Evolutionary conservation across 2,888 invertebrate genomes (phyloP).

Genomic region (Syrphus vitripennis): DNA sequence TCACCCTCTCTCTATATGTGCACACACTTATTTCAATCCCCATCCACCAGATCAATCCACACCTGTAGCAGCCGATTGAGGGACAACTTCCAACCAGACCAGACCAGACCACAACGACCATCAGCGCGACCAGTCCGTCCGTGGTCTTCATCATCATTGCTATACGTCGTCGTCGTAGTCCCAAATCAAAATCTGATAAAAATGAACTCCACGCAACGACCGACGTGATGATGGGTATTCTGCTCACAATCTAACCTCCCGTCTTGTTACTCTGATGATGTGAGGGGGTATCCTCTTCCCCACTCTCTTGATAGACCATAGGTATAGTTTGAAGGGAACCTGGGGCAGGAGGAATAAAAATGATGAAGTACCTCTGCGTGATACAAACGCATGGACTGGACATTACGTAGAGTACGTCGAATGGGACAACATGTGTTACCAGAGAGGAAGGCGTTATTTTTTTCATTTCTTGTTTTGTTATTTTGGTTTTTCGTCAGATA

Average conservation of each 20-base stretch:
- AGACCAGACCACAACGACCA: background rate
- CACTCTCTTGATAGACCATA: slow-evolving; percentile 14
- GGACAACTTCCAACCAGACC: background rate
- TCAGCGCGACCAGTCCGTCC: background rate
- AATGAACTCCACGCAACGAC: slow-evolving; percentile 64
- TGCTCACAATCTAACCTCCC: slow-evolving; percentile 40
- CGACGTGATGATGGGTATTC: slow-evolving; percentile 70
- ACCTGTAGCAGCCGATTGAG: slow-evolving; percentile 45
- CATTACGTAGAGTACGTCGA: background rate
- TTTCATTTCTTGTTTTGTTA: no score
- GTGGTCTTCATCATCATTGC: background rate
- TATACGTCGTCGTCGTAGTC: no score
- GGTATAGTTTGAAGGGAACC: background rate
- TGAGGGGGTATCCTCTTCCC: background rate
- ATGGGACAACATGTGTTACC: slow-evolving; percentile 50
- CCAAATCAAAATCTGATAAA: slow-evolving; percentile 70
- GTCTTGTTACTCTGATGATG: background rate
- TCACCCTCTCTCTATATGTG: slow-evolving; percentile 18
- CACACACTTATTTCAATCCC: slow-evolving; percentile 34
- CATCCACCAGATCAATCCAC: slow-evolving; percentile 37
- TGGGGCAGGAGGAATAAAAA: slow-evolving; percentile 23
- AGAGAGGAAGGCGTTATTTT: slow-evolving; percentile 33
- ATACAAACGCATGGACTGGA: slow-evolving; percentile 56
- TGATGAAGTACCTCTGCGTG: slow-evolving; percentile 70
- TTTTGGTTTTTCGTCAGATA: slow-evolving; percentile 2